Evolutionary conservation across 53 echinoderm and acorn worm species (phyloP), one percentile per base, ranked within the genome.

Genomic region (Stichopus horrens): DNA sequence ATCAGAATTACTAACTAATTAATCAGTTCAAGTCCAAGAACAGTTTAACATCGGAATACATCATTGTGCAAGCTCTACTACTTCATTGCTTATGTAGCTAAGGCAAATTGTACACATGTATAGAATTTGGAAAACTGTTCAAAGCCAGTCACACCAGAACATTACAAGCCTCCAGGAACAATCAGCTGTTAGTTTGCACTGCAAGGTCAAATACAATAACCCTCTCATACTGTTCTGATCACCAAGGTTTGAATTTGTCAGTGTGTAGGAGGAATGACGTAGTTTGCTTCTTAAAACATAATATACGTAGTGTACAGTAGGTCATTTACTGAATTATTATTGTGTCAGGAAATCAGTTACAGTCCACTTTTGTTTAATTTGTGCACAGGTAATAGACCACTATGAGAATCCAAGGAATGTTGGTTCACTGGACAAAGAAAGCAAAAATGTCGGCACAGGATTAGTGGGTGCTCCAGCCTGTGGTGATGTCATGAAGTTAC

Each of bases 401-500:
- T 98, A 98, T 86, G 98, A 98, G 88, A 98, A 98, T 82, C 98
- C 98, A 9, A 91, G 98, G 57, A 98, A 98, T 90, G 98, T 98
- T 60, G 98, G 98, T 5, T 94, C 98, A 11, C 76, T 98, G 89
- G 94, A 95, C 86, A 98, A 98, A 90, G 86, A 95, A 52, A 93
- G 95, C 59, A 85, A 78, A 67, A 90, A 90, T 71, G 98, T 98
- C 59, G 98, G 98, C 7, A 98, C 98, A 77, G 98, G 98, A 57
- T 74, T 98, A 52, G 98, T 98, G 9, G 98, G 98, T 7, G 98
- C 98, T 1, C 95, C 98, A 87, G 98, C 95, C 23, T 95, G 98
- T 83, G 98, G 98, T 59, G 98, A 98, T 90, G 98, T 98, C 88
- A 98, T 95, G 98, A 98, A 98, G 76, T 90, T 98, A 0, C 98